Evolutionary conservation across 2,888 invertebrate species (phyloP).

Genomic region (Andrena praecox): DNA sequence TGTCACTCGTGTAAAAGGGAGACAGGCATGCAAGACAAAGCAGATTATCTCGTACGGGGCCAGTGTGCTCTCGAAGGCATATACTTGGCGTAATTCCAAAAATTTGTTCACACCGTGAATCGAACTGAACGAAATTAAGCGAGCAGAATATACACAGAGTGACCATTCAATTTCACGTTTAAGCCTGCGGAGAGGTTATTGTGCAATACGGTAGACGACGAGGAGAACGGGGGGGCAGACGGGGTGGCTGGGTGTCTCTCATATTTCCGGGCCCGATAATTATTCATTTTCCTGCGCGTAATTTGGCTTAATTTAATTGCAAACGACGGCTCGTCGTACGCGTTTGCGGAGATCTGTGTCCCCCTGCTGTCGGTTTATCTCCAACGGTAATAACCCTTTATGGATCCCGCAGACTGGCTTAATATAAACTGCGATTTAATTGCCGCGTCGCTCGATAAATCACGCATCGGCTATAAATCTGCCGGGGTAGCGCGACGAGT

Average conservation of each 20-base stretch:
- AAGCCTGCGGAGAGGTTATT: slow-evolving; percentile 12
- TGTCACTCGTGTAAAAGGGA: neutral
- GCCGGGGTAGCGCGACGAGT: slow-evolving; percentile 12
- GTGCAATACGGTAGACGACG: neutral
- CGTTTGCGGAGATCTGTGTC: slow-evolving; percentile 55
- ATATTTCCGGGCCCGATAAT: slow-evolving; percentile 68
- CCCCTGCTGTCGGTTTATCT: slow-evolving; percentile 57
- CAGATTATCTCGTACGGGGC: neutral
- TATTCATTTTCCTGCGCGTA: slow-evolving; percentile 75
- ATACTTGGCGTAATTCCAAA: neutral
- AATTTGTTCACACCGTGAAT: neutral
- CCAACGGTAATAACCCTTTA: slow-evolving; percentile 66
- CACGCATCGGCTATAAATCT: slow-evolving; percentile 64
- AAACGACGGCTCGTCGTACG: slow-evolving; percentile 61
- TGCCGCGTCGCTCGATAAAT: slow-evolving; percentile 66
- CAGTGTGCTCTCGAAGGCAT: neutral
- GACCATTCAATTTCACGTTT: slow-evolving; percentile 17
- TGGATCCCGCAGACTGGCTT: slow-evolving; percentile 69
- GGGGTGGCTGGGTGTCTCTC: slow-evolving; percentile 38
- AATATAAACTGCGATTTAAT: slow-evolving; percentile 75
- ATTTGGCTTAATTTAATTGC: slow-evolving; percentile 78
- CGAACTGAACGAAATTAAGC: neutral
- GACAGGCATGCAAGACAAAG: neutral
- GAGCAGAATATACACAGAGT: neutral
- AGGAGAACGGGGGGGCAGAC: neutral